Conservation (phyloP, 2,797 vertebrate genomes). For the Pseudochirops corinnae region DNA sequence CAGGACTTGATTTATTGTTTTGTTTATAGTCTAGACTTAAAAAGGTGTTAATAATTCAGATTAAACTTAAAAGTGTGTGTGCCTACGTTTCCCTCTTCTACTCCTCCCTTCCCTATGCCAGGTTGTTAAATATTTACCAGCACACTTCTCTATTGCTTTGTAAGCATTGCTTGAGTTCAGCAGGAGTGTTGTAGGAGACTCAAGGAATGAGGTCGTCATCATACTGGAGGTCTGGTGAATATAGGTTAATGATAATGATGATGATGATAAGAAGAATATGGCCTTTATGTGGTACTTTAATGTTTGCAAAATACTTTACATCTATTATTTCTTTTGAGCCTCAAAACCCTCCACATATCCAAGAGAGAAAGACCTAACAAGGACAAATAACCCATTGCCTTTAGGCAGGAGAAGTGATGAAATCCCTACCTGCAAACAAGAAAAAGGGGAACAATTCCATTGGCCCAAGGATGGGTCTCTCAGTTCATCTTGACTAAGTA, state of each 20-base stretch:
- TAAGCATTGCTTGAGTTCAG: neutral
- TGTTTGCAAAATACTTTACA: neutral
- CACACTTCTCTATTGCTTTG: neutral
- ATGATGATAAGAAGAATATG: neutral
- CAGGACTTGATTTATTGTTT: neutral
- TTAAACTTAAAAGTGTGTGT: neutral
- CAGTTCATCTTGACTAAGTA: neutral
- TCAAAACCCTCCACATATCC: neutral
- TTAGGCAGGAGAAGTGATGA: neutral
- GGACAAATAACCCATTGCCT: neutral
- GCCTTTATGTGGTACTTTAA: neutral
- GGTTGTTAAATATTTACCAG: neutral
- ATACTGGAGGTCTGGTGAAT: neutral
- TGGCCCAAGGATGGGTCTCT: neutral
- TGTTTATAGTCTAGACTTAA: neutral
- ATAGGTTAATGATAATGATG: neutral
- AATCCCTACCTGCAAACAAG: neutral
- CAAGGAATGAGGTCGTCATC: neutral
- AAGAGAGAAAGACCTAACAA: neutral
- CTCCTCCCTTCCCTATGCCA: neutral
- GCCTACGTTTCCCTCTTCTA: neutral
- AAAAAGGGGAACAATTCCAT: neutral
- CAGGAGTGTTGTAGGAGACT: neutral
- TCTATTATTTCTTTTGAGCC: neutral
- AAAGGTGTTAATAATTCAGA: neutral